These are phyloP conservation scores for Calephelis nemesis DNA, from an alignment of 1,140 invertebrate species.

Conservation along the genomic window DNA sequence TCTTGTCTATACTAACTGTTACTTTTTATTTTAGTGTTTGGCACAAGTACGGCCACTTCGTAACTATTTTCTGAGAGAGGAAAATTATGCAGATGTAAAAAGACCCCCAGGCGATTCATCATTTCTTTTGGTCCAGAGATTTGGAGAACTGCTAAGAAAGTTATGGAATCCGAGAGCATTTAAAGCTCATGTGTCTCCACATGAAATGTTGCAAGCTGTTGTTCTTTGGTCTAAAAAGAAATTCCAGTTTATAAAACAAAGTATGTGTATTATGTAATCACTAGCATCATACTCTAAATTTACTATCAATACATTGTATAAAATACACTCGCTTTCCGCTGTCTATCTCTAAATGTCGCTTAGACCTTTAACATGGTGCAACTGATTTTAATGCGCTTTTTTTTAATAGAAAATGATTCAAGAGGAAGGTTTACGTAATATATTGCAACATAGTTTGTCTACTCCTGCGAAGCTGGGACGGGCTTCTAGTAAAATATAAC, in stretches of 20 bases:
- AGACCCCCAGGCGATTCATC: constrained; percentile 95
- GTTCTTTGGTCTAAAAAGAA: constrained; percentile 98
- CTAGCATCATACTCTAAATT: neutral
- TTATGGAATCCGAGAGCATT: constrained; percentile 99
- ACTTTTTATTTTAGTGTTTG: constrained; percentile 83
- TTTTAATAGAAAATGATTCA: no score
- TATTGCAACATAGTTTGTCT: no score
- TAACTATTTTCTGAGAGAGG: constrained; percentile 96
- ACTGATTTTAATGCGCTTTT: no score
- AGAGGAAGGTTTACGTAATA: no score
- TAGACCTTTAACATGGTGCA: no score
- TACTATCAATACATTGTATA: no score
- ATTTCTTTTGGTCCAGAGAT: constrained; percentile 95
- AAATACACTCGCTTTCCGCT: no score
- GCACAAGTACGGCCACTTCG: constrained; percentile 96
- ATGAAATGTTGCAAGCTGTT: constrained; percentile 99
- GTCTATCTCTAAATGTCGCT: no score
- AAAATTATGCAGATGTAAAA: constrained; percentile 94
- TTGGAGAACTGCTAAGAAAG: constrained; percentile 98
- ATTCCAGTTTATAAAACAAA: constrained; percentile 99
- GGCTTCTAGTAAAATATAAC: no score
- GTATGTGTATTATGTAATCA: constrained; percentile 68
- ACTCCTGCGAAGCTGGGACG: no score
- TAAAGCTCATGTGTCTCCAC: constrained; percentile 99
- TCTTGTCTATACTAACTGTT: no score